Evolutionary conservation across 2,113 vertebrate species (phyloP), one percentile per base, ranked within the genome.

Genomic region (Petroica traversi): DNA sequence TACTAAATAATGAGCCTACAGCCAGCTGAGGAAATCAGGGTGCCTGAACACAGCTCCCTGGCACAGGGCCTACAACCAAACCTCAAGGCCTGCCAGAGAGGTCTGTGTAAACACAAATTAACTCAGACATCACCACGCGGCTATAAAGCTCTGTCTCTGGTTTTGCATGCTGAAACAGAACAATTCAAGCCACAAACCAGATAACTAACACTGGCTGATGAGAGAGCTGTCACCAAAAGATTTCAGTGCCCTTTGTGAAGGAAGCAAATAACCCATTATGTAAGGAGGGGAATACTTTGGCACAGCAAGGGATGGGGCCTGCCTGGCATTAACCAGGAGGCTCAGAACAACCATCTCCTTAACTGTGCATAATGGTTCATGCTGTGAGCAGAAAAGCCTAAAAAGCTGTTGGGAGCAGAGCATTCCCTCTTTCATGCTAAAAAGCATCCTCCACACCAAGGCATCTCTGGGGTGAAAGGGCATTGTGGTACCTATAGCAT

Each of bases 111-210:
- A 41, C 8, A 26, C 52, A 12, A 16, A 22, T 26, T 41, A 78
- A 92, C 74, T 85, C 41, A 6, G 52, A 28, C 17, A 51, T 26
- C 28, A 2, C 15, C 66, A 58, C 14, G 4, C 0, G 0, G 43
- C 64, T 61, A 4, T 10, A 40, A 54, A 84, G 55, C 28, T 64
- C 85, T 46, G 25, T 15, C 28, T 63, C 72, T 77, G 38, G 15
- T 58, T 71, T 66, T 51, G 34, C 6, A 0, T 74, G 68, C 85
- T 71, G 66, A 52, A 55, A 29, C 18, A 54, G 68, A 87, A 13
- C 25, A 31, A 11, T 11, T 25, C 5, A 58, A 80, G 33, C 28
- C 43, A 51, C 52, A 55, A 68, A 12, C 1, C n/a, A 78, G 14
- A 18, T 54, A 71, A 51, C n/a, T 67, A 77, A 59, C 52, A n/a